Base-by-base conservation (phyloP, 2,113 vertebrate species). In the Phrynosoma blainvillii region DNA sequence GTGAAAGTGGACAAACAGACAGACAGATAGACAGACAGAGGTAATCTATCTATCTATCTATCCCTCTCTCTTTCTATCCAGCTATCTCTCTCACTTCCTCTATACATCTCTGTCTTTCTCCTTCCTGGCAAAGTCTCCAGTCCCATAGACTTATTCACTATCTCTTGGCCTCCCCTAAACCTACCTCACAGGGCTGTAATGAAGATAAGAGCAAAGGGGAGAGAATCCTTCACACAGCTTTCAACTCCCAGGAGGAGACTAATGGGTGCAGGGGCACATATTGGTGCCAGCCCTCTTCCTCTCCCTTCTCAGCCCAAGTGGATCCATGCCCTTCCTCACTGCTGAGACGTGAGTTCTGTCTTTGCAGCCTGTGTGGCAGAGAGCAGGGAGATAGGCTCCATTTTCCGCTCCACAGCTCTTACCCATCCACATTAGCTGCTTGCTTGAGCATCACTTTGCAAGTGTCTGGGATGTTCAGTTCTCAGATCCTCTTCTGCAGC, bases 171-270 rank as follows among this genome's bases (percentile, higher is more conserved):
- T 68, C 14, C 65, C 21, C 20, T 68, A 21, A 21, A 3, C 30
- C 56, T 62, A 21, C 79, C 56, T 62, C 18, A 3, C 54, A 36
- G 56, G 56, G 12, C 20, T 36, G n/a, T 81, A 23, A 16, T 59
- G 23, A 13, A 18, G 30, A 8, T 18, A 59, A 59, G 4, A 8
- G 56, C 56, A 59, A 59, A 59, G 30, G 14, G 65, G 23, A 25
- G 25, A 21, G 56, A 23, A 36, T 1, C 2, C 42, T 5, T 12
- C 18, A 5, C 5, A 2, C 7, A 14, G 25, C 5, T 4, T 1
- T 9, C 8, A 47, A 16, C 6, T 3, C 40, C 74, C 7, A 10
- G 75, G 21, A 42, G 18, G 5, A 16, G 32, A 27, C 11, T 36
- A n/a, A 6, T 4, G 5, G 3, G 5, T 18, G 11, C 5, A 36